phyloP scores from a whole-genome alignment of 1,140 invertebrate genomes.

The Alviniconcha marisindica region DNA sequence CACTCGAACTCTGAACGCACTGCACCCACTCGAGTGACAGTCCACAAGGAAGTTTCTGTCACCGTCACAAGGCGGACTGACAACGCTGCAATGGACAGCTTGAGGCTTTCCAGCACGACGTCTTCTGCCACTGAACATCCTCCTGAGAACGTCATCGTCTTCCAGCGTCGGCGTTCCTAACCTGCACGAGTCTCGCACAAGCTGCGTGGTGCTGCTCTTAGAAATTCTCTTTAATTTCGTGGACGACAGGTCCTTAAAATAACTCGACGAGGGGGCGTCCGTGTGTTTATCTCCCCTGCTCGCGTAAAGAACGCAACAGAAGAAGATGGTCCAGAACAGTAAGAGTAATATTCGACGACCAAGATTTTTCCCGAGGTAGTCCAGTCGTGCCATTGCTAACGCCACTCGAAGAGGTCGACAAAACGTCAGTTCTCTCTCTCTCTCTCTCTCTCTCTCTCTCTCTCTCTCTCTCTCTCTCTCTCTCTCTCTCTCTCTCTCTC shows the following conservation, averaged over 20 bases:
- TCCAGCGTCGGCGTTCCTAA: neutral
- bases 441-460: neutral
- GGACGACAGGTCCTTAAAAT: neutral
- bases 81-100: neutral
- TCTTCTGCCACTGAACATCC: neutral
- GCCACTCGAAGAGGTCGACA: neutral
- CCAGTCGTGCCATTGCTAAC: neutral
- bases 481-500: neutral
- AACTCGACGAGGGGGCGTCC: neutral
- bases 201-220: neutral
- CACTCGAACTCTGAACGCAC: neutral
- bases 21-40: neutral
- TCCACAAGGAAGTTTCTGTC: neutral
- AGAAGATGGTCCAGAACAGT: neutral
- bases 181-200: neutral
- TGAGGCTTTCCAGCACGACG: neutral
- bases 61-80: neutral
- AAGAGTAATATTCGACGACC: slow-evolving; percentile 1
- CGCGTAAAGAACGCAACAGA: slow-evolving; percentile 28
- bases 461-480: neutral
- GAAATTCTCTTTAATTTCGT: neutral
- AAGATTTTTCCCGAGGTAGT: neutral
- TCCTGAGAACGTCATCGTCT: neutral
- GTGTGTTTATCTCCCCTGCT: neutral
- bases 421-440: neutral